Base-by-base conservation (phyloP, 2,888 invertebrate genomes). In the Pterobdella sp. region DNA sequence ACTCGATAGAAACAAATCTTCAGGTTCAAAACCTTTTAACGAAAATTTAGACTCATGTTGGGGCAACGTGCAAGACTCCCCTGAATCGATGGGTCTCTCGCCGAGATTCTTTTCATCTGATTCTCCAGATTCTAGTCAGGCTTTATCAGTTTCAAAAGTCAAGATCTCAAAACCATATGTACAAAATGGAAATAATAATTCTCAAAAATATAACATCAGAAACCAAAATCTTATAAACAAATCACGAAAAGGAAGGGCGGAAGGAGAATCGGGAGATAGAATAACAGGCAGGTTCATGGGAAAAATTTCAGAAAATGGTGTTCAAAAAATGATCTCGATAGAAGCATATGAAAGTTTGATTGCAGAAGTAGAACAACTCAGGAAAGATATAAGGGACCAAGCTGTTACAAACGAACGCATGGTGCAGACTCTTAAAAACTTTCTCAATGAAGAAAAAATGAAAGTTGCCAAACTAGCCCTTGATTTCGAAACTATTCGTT, bases 361-460 rank as follows among this genome's bases (percentile, higher is more conserved):
- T 35, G 36, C 10, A 2, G 52, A 71, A 35, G n/a, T 71, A 3
- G 60, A 71, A 7, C 34, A 60, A 4, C 1, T 71, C 7, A 56
- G 37, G 35, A 35, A 29, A 0, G 71, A 71, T 37, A 56, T 71
- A 34, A 71, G 26, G 37, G 71, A 71, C 31, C 71, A 71, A 37
- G n/a, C 56, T 32, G 63, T 63, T 14, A 71, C 71, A 37, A 71
- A 71, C 36, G 71, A 71, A 22, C 71, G 71, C 42, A 71, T 71
- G 71, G 71, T 71, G 60, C 71, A 71, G 63, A 71, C 71, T 1
- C 71, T 71, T 14, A 60, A n/a, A 37, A 71, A 71, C 36, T 71
- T 71, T 31, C 36, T 71, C 35, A 22, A 71, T 4, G 71, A 71
- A 10, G 71, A 71, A 37, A 52, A 56, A 32, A 29, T 56, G 14